Evolutionary conservation across 2,797 vertebrate genomes (phyloP), one percentile per base, ranked within the genome.

Genomic region (Anguilla anguilla): DNA sequence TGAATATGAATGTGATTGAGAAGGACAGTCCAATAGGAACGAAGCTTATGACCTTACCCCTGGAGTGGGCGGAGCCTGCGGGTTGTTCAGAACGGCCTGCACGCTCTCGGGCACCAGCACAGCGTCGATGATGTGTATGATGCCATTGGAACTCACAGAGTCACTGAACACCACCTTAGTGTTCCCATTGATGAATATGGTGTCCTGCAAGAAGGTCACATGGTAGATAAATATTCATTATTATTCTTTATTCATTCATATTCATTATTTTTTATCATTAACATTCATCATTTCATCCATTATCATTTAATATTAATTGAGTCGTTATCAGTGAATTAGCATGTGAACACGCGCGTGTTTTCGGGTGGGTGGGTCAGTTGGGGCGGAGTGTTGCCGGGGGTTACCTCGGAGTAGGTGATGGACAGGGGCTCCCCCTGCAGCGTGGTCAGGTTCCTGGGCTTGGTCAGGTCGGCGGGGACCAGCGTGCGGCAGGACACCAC

Each of bases 71-170:
- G 17, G 17, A 4, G 19, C 17, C 77, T 6, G 77, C 0, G 77
- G 43, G 22, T 84, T 85, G 85, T 35, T 89, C 6, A 92, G 91
- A 17, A 93, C 91, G 35, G 93, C 81, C 72, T 95, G 89, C 79
- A 95, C 22, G 0, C 89, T 91, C 2, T 95, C 85, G 1, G 97
- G 96, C 77, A 95, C 86, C 81, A 99, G 94, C 35, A 98, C 3
- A 19, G 91, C 95, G 92, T 98, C 94, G 87, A 99, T 96, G 90
- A 97, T 86, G 10, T 99, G 97, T 90, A 98, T 95, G 87, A 99
- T 95, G 0, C 98, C 98, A 2, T 99, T 99, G 19, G 93, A 91
- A 74, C 94, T 94, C 90, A 97, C 69, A 31, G 88, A 90, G 43
- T 98, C 95, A 0, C 96, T 97, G 91, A 93, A 89, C 13, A 97